These are phyloP conservation scores for Acronicta psi DNA, from an alignment of 2,888 invertebrate genomes.

Conservation along the genomic window DNA sequence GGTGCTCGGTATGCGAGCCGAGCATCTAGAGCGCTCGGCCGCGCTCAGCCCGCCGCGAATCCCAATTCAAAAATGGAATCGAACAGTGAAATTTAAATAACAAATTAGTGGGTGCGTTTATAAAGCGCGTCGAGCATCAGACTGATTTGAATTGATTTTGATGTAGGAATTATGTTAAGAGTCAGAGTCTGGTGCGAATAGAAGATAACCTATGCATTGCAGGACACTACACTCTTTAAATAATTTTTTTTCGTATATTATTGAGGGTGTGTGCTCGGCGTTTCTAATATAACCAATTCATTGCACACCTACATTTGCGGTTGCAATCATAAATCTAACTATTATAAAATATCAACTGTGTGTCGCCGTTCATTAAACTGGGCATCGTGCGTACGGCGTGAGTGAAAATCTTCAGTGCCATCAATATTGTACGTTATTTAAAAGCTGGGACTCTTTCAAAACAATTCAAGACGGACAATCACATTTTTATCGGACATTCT, in stretches of 20 bases:
- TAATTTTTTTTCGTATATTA: conserved; percentile 15
- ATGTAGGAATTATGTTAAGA: conserved; percentile 69
- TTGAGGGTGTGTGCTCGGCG: conserved; percentile 9
- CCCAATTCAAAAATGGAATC: conserved; percentile 81
- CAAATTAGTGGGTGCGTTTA: conserved; percentile 82
- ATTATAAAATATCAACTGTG: conserved; percentile 47
- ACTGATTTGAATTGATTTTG: conserved; percentile 78
- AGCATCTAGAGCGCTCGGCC: conserved; percentile 69
- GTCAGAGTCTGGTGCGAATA: conserved; percentile 48
- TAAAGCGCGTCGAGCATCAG: conserved; percentile 77
- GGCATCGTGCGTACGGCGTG: conserved; percentile 28
- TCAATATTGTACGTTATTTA: conserved; percentile 49
- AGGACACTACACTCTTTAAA: conserved; percentile 39
- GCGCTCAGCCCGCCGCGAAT: conserved; percentile 67
- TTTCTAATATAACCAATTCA: conserved; percentile 39
- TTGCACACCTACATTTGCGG: conserved; percentile 42
- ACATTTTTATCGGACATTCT: conserved; percentile 45
- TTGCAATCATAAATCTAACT: conserved; percentile 50
- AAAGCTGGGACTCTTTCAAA: conserved; percentile 43
- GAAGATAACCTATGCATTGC: conserved; percentile 51
- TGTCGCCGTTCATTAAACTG: conserved; percentile 44
- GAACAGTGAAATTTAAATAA: conserved; percentile 83
- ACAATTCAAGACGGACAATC: conserved; percentile 40
- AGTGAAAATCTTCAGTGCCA: conserved; percentile 39
- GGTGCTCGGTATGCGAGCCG: conserved; percentile 66